A percentile compares a stretch with the other conserved stretches of the same genome.
phyloP scores from a whole-genome alignment of 2,888 invertebrate genomes.

The Hylaea fasciaria region DNA sequence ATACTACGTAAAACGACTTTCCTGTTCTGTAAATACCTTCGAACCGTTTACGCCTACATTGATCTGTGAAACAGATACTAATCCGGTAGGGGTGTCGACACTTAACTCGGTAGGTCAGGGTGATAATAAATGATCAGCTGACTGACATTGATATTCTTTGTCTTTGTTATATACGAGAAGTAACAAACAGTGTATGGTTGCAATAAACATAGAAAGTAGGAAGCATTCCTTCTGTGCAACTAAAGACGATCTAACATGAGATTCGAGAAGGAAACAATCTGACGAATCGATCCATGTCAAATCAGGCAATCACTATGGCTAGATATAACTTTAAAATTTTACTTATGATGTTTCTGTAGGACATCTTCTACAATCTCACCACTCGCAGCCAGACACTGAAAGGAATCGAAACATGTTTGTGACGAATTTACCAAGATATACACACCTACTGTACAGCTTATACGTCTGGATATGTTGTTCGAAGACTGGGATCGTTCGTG shows the following conservation, averaged over 20 bases:
- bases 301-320: no score
- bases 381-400: background rate
- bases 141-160: slow-evolving; percentile 2
- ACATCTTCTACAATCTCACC: background rate
- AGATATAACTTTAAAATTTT: background rate
- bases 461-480: slow-evolving; percentile 38
- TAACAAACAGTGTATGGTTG: no score
- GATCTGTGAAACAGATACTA: slow-evolving; percentile 46
- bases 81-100: slow-evolving; percentile 59
- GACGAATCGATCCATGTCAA: no score
- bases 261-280: no score
- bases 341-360: background rate
- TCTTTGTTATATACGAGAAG: no score
- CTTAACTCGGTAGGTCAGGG: slow-evolving; percentile 64
- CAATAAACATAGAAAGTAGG: no score
- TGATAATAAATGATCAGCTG: slow-evolving; percentile 64
- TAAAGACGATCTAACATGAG: no score
- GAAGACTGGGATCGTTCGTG: slow-evolving; percentile 61
- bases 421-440: background rate
- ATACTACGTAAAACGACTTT: slow-evolving; percentile 44
- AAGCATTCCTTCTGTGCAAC: background rate
- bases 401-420: background rate
- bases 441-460: slow-evolving; percentile 13
- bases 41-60: slow-evolving; percentile 50
- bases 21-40: slow-evolving; percentile 53